Evolutionary conservation across 2,888 invertebrate species (phyloP).

Genomic region (Drosophila phalerata): DNA sequence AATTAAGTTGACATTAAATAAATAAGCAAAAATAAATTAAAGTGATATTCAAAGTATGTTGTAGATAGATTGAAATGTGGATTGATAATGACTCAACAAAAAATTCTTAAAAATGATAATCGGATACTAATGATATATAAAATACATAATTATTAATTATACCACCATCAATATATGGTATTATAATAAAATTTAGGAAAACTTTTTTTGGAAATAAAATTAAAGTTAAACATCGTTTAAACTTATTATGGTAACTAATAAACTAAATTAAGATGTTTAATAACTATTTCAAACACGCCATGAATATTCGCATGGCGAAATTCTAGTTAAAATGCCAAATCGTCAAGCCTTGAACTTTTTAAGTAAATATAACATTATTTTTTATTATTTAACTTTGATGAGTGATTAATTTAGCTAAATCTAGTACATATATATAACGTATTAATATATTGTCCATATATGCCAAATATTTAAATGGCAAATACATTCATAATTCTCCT

Average conservation of each 20-base stretch:
- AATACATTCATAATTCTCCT: conserved; percentile 39
- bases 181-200: no score
- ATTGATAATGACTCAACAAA: background rate
- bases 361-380: background rate
- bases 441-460: background rate
- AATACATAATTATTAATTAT: no score
- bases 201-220: no score
- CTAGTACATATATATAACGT: no score
- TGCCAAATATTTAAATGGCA: conserved; percentile 33
- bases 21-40: no score
- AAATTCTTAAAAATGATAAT: no score
- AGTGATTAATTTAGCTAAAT: no score
- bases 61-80: background rate
- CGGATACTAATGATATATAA: no score
- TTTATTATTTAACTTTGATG: no score
- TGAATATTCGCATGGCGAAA: background rate
- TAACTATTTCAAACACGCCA: background rate
- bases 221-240: background rate
- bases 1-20: no score
- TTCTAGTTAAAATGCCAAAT: conserved; percentile 11
- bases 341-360: conserved; percentile 19
- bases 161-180: no score
- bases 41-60: background rate
- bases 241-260: conserved; percentile 6
- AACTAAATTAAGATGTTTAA: background rate